Evolutionary conservation across 2,113 vertebrate species (phyloP).

Genomic region (Petrocephalus zakoni): DNA sequence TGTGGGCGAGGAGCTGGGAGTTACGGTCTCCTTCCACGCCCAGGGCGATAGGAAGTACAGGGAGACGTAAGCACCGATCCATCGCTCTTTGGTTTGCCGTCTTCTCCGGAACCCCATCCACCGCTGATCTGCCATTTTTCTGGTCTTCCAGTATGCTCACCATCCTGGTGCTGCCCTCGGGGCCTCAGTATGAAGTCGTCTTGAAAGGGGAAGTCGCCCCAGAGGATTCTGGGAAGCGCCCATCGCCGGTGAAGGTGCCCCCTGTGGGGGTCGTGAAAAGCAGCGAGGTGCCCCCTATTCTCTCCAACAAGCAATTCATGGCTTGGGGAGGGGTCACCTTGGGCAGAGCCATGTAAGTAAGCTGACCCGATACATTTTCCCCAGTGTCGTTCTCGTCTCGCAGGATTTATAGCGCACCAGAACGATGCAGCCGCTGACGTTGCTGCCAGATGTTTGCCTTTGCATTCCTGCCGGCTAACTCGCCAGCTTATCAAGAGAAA

Average conservation of each 20-base stretch:
- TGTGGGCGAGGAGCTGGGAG: conserved; percentile 70
- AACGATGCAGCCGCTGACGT: background rate
- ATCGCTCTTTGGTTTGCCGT: background rate
- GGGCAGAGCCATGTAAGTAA: conserved; percentile 82
- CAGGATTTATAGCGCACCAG: background rate
- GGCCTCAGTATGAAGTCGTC: conserved; percentile 88
- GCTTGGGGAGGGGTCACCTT: conserved; percentile 86
- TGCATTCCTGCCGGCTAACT: background rate
- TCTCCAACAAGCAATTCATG: conserved; percentile 90
- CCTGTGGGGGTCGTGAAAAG: conserved; percentile 27
- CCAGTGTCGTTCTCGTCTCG: background rate
- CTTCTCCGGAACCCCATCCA: background rate
- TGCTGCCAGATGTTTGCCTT: background rate
- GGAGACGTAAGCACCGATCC: conserved; percentile 65
- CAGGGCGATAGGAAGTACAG: conserved; percentile 41
- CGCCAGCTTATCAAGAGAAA: background rate
- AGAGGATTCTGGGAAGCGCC: conserved; percentile 37
- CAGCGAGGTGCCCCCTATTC: conserved; percentile 71
- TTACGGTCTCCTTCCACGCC: conserved; percentile 71
- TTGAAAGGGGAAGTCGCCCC: conserved; percentile 68
- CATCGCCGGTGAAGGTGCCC: conserved; percentile 28
- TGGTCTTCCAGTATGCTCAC: conserved; percentile 70
- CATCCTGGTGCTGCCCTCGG: conserved; percentile 82
- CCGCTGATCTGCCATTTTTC: background rate
- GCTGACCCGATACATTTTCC: background rate